These are phyloP conservation scores for Galeopsomyia nigrocyanea DNA, from an alignment of 2,888 invertebrate genomes.

Conservation along the genomic window DNA sequence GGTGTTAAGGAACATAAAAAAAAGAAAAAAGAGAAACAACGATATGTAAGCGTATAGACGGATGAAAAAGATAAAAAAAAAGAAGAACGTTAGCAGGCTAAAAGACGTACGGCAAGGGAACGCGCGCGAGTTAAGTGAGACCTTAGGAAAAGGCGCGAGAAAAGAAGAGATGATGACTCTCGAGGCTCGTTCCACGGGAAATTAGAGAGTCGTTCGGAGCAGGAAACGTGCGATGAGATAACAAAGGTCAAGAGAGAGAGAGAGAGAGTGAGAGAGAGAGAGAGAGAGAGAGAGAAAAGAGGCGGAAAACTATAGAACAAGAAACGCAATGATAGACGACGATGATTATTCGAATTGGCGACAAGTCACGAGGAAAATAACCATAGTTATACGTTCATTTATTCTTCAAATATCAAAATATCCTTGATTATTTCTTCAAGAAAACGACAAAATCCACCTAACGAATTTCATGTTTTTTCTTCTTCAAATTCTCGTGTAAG, in stretches of 20 bases:
- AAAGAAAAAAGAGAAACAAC: background rate
- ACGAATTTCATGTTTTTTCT: no score
- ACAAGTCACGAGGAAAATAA: no score
- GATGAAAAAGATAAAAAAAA: no score
- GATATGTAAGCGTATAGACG: background rate
- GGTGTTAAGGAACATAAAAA: slow-evolving; percentile 25
- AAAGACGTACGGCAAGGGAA: no score
- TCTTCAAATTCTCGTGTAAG: no score
- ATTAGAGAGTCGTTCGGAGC: slow-evolving; percentile 51
- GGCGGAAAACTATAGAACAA: background rate
- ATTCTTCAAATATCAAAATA: no score
- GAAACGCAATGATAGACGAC: background rate
- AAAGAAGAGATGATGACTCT: slow-evolving; percentile 20
- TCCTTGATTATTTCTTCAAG: no score
- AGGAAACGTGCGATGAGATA: slow-evolving; percentile 46
- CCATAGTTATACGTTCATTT: no score
- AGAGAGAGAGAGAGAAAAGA: slow-evolving; percentile 21
- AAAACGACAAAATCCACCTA: no score
- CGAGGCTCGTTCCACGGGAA: slow-evolving; percentile 39
- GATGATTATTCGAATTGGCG: no score
- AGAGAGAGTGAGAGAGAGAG: slow-evolving; percentile 27
- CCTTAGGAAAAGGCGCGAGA: background rate
- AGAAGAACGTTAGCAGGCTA: no score
- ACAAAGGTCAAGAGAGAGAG: slow-evolving; percentile 39
- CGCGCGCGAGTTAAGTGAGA: no score